Conservation (phyloP, 2,888 invertebrate genomes). For the Oligia fasciuncula region DNA sequence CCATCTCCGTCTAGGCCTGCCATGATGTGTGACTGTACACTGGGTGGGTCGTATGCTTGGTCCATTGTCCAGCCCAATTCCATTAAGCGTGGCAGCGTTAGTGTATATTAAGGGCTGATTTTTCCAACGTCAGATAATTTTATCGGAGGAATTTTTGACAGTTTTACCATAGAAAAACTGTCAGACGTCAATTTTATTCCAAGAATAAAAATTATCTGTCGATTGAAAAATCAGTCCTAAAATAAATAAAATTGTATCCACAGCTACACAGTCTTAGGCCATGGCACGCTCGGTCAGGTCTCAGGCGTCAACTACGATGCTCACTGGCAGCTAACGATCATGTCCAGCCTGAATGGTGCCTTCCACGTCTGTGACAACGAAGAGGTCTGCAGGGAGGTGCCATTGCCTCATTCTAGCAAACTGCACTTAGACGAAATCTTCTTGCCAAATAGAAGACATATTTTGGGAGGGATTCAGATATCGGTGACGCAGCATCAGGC, state of each 20-base stretch:
- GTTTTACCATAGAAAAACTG: no score
- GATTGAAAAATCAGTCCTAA: no score
- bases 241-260: not conserved
- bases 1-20: not conserved
- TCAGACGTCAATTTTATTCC: no score
- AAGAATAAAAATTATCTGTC: no score
- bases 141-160: no score
- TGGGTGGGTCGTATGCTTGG: not conserved
- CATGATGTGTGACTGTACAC: not conserved
- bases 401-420: constrained; percentile 73
- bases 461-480: constrained; percentile 82
- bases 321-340: constrained; percentile 82
- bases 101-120: not conserved
- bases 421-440: constrained; percentile 83
- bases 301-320: constrained; percentile 69
- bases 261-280: constrained; percentile 83
- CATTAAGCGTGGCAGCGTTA: not conserved
- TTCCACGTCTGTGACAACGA: constrained; percentile 85
- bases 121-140: no score
- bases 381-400: constrained; percentile 71
- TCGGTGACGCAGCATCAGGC: constrained; percentile 77
- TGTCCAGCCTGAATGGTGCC: constrained; percentile 72
- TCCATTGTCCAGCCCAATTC: not conserved
- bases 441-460: constrained; percentile 83
- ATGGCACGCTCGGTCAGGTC: constrained; percentile 73